Evolutionary conservation across 2,113 vertebrate genomes (phyloP), one percentile per base, ranked within the genome.

Genomic region (Oreotragus oreotragus): DNA sequence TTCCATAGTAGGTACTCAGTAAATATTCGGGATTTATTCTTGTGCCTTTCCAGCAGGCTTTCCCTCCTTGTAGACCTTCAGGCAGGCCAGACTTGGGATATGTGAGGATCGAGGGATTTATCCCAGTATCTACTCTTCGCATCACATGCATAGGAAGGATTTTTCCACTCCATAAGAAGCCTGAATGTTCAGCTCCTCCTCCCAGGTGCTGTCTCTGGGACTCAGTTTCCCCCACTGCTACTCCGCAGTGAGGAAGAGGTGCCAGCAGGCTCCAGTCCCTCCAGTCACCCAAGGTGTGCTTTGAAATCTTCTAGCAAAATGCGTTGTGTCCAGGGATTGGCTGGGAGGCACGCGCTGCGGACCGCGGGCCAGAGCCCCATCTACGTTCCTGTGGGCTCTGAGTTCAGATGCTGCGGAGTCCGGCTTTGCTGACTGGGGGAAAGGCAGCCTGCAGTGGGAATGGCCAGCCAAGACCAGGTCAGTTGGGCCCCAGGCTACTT

Each of bases 161-260:
- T 51, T 19, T 70, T 43, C 19, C 49, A 36, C 27, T 45, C 28
- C 43, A 2, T 28, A 4, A 23, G 43, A 81, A 94, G n/a, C 43
- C 47, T 81, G 85, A 81, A 57, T 58, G 80, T 77, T 55, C 55
- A 98, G 76, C 84, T 91, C 58, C 57, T 96, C 89, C 66, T 84
- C 13, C 88, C 81, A 92, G 91, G 36, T 79, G 30, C 91, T 91
- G 87, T 88, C 79, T 84, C n/a, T 66, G 90, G 81, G 58, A 94
- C 96, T 97, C 98, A 98, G 97, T 97, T 98, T 98, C 98, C 90
- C 96, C 57, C 28, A 36, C 86, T 92, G 93, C 43, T 79, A 11
- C 57, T 98, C 97, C 19, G 97, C 98, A 98, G 97, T 98, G 97
- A 70, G 97, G 97, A 98, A 96, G 45, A 84, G 39, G 55, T 97